phyloP scores from a whole-genome alignment of 1,140 invertebrate genomes.

The Planococcus citri region DNA sequence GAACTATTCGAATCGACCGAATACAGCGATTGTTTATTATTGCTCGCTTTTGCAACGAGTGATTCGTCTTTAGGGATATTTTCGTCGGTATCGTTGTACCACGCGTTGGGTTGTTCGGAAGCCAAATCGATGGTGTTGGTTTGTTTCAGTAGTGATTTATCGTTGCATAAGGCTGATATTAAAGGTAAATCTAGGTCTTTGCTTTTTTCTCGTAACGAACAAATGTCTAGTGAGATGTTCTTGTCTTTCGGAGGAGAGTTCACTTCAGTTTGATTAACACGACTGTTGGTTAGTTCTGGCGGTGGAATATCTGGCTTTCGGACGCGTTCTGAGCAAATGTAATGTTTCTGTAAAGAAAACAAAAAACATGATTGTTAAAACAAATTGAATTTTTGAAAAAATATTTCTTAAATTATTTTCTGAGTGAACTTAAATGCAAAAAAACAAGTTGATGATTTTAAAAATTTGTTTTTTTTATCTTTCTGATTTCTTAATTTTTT shows the following conservation, averaged over 20 bases:
- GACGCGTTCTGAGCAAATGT: neutral
- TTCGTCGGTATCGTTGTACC: neutral
- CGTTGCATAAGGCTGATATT: constrained; percentile 79
- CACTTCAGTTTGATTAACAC: neutral
- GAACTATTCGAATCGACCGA: neutral
- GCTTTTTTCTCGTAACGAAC: constrained; percentile 69
- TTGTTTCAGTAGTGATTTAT: constrained; percentile 68
- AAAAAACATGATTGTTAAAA: no score
- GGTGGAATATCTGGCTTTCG: neutral
- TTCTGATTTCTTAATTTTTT: no score
- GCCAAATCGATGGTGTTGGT: constrained; percentile 46
- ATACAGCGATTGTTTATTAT: neutral
- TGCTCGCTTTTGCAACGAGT: neutral
- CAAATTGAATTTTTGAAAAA: no score
- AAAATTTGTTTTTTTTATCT: no score
- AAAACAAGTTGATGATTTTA: no score
- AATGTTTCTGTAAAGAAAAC: neutral
- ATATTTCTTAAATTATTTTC: no score
- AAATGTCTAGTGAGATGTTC: constrained; percentile 48
- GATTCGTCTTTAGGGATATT: neutral
- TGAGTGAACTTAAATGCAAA: no score
- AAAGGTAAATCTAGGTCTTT: constrained; percentile 73
- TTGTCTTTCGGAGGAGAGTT: neutral
- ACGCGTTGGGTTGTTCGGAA: neutral
- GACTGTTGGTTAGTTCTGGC: neutral